Percentiles rank a stretch among this genome's conserved stretches.
phyloP scores from a whole-genome alignment of 2,888 invertebrate species.

The Volucella bombylans region DNA sequence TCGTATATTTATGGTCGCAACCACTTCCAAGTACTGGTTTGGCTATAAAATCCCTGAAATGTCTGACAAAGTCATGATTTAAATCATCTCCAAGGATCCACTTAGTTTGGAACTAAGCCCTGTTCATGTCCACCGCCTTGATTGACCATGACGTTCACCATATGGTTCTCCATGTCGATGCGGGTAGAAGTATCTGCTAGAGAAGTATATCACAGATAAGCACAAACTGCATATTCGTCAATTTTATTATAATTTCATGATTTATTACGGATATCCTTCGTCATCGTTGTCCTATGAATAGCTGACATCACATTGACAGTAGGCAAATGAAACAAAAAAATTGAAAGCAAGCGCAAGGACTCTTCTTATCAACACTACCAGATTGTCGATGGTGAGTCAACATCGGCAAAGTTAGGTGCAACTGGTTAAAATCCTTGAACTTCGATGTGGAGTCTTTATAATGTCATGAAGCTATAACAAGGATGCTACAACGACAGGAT shows the following conservation, averaged over 20 bases:
- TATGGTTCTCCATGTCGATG: neutral
- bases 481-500: neutral
- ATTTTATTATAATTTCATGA: slow-evolving; percentile 33
- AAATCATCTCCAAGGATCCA: slow-evolving; percentile 51
- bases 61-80: slow-evolving; percentile 31
- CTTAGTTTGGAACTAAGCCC: slow-evolving; percentile 19
- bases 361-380: slow-evolving; percentile 31
- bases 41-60: slow-evolving; percentile 35
- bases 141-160: slow-evolving; percentile 20
- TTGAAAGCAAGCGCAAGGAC: neutral
- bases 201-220: neutral
- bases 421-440: slow-evolving; percentile 68
- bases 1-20: too few species aligned
- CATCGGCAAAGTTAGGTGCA: slow-evolving; percentile 21
- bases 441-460: slow-evolving; percentile 47
- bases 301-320: neutral
- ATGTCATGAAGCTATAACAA: slow-evolving; percentile 43
- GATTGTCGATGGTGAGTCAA: too few species aligned
- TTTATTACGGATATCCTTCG: slow-evolving; percentile 28
- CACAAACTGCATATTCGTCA: slow-evolving; percentile 11
- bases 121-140: slow-evolving; percentile 37
- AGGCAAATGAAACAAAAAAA: slow-evolving; percentile 3
- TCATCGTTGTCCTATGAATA: too few species aligned
- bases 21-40: neutral
- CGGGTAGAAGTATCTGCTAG: too few species aligned